These are phyloP conservation scores for Asteroscopus sphinx DNA, from an alignment of 2,888 invertebrate genomes.

Conservation along the genomic window DNA sequence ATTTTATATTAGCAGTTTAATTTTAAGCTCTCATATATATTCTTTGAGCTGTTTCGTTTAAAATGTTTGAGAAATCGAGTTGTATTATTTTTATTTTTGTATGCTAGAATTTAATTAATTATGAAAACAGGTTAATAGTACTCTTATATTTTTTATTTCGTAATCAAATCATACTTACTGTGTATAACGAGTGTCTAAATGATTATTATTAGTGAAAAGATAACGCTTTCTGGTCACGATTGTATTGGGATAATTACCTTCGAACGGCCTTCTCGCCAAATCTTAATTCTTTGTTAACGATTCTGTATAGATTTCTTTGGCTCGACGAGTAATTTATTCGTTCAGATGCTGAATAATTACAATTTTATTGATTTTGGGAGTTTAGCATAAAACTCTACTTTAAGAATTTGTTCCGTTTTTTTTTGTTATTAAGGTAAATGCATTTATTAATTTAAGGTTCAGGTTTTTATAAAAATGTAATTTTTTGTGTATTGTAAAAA, in stretches of 20 bases:
- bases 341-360: slow-evolving; percentile 13
- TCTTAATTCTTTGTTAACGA: slow-evolving; percentile 53
- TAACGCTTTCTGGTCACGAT: slow-evolving; percentile 56
- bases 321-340: slow-evolving; percentile 22
- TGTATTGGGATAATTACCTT: slow-evolving; percentile 51
- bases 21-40: too few relatives aligned
- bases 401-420: too few relatives aligned
- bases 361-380: neutral
- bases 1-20: too few relatives aligned
- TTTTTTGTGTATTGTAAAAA: too few relatives aligned
- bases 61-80: too few relatives aligned
- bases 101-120: neutral
- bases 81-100: neutral
- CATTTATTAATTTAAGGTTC: too few relatives aligned
- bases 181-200: slow-evolving; percentile 5
- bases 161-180: slow-evolving; percentile 11
- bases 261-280: slow-evolving; percentile 53
- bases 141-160: slow-evolving; percentile 3
- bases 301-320: slow-evolving; percentile 27
- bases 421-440: too few relatives aligned
- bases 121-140: neutral
- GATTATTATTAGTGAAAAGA: slow-evolving; percentile 26
- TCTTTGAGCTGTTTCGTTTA: too few relatives aligned
- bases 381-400: neutral
- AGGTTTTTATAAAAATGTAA: too few relatives aligned